Conservation (phyloP, 2,797 vertebrate genomes). For the Anomalospiza imberbis region DNA sequence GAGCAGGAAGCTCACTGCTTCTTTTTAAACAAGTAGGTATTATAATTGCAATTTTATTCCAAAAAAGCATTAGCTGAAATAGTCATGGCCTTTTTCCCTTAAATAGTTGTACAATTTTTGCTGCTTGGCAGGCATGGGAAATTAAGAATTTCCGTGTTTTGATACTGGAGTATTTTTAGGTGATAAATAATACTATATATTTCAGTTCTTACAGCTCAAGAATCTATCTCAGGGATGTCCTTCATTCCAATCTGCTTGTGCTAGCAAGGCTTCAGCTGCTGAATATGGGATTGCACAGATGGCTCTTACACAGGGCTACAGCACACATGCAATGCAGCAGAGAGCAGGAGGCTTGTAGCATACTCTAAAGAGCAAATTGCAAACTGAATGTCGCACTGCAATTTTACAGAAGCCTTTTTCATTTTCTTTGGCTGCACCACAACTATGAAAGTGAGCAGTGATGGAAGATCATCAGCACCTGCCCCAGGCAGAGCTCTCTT, state of each 20-base stretch:
- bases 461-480: background rate
- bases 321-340: background rate
- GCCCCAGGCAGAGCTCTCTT: background rate
- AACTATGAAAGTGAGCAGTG: background rate
- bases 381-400: background rate
- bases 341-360: background rate
- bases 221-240: background rate
- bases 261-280: background rate
- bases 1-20: background rate
- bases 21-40: background rate
- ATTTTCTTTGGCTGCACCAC: background rate
- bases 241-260: background rate
- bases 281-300: background rate
- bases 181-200: background rate
- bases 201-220: background rate
- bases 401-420: background rate
- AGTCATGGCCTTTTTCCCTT: background rate
- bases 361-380: background rate
- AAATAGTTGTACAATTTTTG: background rate
- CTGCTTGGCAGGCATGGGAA: background rate
- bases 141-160: background rate
- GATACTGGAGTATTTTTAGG: background rate
- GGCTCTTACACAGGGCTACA: background rate
- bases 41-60: background rate
- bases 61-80: background rate